Conservation (phyloP, 2,797 vertebrate species). For the Diplodus puntazzo region DNA sequence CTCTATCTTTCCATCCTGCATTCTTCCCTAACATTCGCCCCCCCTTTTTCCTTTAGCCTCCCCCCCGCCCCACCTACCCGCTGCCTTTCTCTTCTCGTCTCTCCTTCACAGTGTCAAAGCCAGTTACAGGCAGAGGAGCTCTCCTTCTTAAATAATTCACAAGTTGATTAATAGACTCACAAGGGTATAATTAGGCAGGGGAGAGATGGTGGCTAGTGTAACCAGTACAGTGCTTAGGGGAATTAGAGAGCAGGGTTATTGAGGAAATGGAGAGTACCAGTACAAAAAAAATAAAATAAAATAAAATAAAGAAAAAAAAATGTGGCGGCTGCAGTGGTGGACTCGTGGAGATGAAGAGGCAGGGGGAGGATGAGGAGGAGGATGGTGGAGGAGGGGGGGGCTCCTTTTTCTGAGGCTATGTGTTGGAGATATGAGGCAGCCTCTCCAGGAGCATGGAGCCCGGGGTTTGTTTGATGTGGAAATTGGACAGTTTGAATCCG, state of each 20-base stretch:
- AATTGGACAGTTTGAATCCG: constrained; percentile 99
- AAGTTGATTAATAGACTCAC: constrained; percentile 99
- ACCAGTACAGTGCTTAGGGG: constrained; percentile 98
- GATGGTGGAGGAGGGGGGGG: constrained; percentile 34
- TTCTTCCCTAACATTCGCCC: constrained; percentile 42
- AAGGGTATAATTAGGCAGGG: constrained; percentile 99
- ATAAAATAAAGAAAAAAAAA: constrained; percentile 66
- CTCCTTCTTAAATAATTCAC: constrained; percentile 99
- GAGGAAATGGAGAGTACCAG: constrained; percentile 90
- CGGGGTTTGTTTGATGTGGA: constrained; percentile 99
- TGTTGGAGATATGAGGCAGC: constrained; percentile 91
- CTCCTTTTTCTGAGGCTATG: constrained; percentile 90
- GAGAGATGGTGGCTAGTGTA: constrained; percentile 96
- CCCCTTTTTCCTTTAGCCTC: constrained; percentile 42
- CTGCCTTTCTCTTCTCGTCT: constrained; percentile 71
- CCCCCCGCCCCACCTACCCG: constrained; percentile 27
- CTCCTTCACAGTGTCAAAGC: constrained; percentile 89
- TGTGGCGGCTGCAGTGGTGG: constrained; percentile 70
- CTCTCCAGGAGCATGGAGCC: constrained; percentile 95
- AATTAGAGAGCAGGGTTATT: constrained; percentile 93
- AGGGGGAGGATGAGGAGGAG: constrained; percentile 48
- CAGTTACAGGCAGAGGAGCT: constrained; percentile 93
- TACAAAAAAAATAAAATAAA: constrained; percentile 48
- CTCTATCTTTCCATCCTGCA: constrained; percentile 55
- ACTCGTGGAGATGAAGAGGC: constrained; percentile 71